A percentile compares a stretch with the other conserved stretches of the same genome.
Conservation (phyloP, 2,888 invertebrate genomes). For the Adela reaumurella region DNA sequence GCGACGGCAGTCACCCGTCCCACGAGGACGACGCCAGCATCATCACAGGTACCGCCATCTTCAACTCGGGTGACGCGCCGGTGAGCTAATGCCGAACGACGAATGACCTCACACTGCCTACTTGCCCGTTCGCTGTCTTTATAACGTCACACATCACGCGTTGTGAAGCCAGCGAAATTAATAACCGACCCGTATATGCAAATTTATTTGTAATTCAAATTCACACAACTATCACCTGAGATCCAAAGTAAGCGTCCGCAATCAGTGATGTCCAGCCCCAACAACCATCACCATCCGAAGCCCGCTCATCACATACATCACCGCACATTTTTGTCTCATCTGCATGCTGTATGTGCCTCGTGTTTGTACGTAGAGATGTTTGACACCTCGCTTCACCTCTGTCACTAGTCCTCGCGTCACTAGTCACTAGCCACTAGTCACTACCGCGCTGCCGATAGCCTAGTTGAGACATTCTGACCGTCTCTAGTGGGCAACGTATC, state of each 20-base stretch:
- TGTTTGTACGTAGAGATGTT: neutral
- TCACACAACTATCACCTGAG: too few relatives aligned
- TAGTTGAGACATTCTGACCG: neutral
- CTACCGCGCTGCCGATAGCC: neutral
- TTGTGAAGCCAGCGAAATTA: too few relatives aligned
- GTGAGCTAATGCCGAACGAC: too few relatives aligned
- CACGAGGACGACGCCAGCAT: conserved; percentile 81
- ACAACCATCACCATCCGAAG: neutral
- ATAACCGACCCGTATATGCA: too few relatives aligned
- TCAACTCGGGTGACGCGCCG: too few relatives aligned
- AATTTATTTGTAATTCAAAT: too few relatives aligned
- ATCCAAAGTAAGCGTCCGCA: too few relatives aligned
- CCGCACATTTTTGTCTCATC: neutral
- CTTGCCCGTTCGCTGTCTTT: too few relatives aligned
- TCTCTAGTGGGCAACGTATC: neutral
- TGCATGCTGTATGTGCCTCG: neutral
- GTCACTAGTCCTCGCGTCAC: too few relatives aligned
- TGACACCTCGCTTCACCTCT: neutral
- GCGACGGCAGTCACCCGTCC: conserved; percentile 66
- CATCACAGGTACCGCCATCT: conserved; percentile 83
- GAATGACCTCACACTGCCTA: too few relatives aligned
- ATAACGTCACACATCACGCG: too few relatives aligned
- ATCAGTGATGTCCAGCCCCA: neutral
- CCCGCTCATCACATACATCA: neutral
- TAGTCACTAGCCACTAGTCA: neutral